Evolutionary conservation across 2,888 invertebrate genomes (phyloP), one percentile per base, ranked within the genome.

Genomic region (Ophion obscuratus): DNA sequence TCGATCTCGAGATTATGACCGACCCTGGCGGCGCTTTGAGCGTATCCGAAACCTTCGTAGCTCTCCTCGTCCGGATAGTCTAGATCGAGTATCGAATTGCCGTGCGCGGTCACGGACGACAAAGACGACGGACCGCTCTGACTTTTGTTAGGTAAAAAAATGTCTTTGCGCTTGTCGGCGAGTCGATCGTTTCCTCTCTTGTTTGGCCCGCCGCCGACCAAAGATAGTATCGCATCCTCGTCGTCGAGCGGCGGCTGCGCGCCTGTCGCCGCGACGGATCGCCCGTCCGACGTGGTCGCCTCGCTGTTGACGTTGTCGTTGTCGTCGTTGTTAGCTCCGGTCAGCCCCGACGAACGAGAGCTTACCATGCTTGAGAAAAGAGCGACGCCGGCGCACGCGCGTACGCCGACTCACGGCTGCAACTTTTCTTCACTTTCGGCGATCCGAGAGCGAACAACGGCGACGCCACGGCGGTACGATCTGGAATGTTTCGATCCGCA

Each of bases 21-120:
- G 14, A 14, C 14, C 17, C 53, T 53, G 14, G 1, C 14, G 53
- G 53, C 14, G 53, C 17, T 81, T 91, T 90, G 83, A 57, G 90
- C 92, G 82, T 91, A 92, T 0, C 94, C 94, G 81, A 93, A 93
- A 0, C 91, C 94, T 80, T 94, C 94, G 93, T 92, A 94, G 53
- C 91, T 91, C 81, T 93, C 93, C 84, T 94, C 94, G 84, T 92
- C 92, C 66, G 89, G 89, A 86, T 89, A 88, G 68, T 85, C 67
- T 57, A 79, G 81, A 77, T 88, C 88, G 40, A 87, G 87, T 66
- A 89, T 82, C 66, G 85, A 87, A 83, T 91, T 89, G 78, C 89
- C 89, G 80, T 91, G 90, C 67, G 87, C 88, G 53, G 90, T 89
- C 83, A 64, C 7, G 0, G 91, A 91, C 67, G 92, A 91, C 77